These are phyloP conservation scores for Psephotus haematonotus DNA, from an alignment of 2,113 vertebrate species.

Conservation along the genomic window DNA sequence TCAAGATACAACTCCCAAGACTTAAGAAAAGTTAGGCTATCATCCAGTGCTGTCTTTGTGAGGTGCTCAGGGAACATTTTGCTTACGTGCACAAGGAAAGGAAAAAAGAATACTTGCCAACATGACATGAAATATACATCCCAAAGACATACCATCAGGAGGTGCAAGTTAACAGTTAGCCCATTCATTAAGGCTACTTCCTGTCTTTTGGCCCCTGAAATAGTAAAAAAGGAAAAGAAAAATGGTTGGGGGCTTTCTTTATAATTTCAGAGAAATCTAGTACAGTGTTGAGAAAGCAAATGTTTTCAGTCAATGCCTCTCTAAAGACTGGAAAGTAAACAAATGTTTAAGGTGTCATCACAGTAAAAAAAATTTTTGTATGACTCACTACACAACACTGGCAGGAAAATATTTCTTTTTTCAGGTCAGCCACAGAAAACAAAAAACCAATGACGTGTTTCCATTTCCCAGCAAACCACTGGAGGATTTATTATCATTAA, in stretches of 20 bases:
- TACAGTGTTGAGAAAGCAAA: not conserved
- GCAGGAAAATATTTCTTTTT: constrained; percentile 58
- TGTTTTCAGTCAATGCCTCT: not conserved
- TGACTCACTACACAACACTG: not conserved
- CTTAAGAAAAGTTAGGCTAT: not conserved
- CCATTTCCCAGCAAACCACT: constrained; percentile 39
- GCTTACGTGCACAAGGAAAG: constrained; percentile 1
- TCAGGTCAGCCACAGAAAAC: constrained; percentile 57
- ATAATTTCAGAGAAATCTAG: not conserved
- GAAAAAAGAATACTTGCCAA: not conserved
- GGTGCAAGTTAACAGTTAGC: constrained; percentile 93
- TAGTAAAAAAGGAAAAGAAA: not conserved
- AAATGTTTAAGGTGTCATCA: constrained; percentile 25
- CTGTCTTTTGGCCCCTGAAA: constrained; percentile 77
- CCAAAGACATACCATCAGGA: constrained; percentile 82
- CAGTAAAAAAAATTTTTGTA: constrained; percentile 19
- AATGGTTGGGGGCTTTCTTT: not conserved
- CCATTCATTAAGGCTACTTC: constrained; percentile 90
- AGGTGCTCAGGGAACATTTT: constrained; percentile 28
- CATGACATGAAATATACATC: not conserved
- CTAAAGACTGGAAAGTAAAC: constrained; percentile 35
- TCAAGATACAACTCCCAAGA: not conserved
- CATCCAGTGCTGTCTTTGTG: not conserved
- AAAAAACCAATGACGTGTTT: constrained; percentile 53
- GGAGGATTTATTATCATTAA: constrained; percentile 57